Evolutionary conservation across 2,797 vertebrate species (phyloP).

Genomic region (Chiloscyllium punctatum): DNA sequence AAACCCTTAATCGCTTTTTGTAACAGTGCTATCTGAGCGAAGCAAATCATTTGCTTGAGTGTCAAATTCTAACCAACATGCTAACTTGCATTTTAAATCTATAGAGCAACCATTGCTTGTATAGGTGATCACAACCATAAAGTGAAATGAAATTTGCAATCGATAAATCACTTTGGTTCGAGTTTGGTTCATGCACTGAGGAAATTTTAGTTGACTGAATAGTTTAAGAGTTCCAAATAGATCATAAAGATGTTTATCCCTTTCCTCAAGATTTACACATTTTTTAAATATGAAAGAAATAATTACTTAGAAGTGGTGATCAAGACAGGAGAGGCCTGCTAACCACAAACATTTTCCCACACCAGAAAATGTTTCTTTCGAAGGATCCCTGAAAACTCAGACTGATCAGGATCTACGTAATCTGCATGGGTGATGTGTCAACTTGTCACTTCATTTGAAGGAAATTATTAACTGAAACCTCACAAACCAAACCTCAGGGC

Average conservation of each 20-base stretch:
- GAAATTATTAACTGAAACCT: slow-evolving; percentile 33
- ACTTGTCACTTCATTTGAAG: not conserved
- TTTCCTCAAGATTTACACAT: not conserved
- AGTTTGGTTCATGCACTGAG: not conserved
- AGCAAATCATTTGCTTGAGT: not conserved
- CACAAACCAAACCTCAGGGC: slow-evolving; percentile 37
- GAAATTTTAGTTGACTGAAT: not conserved
- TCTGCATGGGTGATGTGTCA: not conserved
- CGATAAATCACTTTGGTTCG: not conserved
- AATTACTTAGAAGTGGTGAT: not conserved
- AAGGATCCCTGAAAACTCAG: slow-evolving; percentile 27
- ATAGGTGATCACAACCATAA: not conserved
- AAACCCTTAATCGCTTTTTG: not conserved
- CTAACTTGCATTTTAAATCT: not conserved
- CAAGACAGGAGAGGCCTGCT: not conserved
- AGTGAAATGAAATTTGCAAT: not conserved
- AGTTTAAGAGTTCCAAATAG: not conserved
- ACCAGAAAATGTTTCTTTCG: not conserved
- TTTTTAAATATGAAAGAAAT: slow-evolving; percentile 4
- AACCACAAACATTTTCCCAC: slow-evolving; percentile 31
- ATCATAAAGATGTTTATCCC: not conserved
- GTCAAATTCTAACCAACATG: not conserved
- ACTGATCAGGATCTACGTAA: slow-evolving; percentile 25
- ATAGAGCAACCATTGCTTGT: not conserved
- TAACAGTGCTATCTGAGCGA: not conserved